Percentiles rank a stretch among this genome's conserved stretches.
phyloP scores from a whole-genome alignment of 2,113 vertebrate species.

The Elephas maximus region DNA sequence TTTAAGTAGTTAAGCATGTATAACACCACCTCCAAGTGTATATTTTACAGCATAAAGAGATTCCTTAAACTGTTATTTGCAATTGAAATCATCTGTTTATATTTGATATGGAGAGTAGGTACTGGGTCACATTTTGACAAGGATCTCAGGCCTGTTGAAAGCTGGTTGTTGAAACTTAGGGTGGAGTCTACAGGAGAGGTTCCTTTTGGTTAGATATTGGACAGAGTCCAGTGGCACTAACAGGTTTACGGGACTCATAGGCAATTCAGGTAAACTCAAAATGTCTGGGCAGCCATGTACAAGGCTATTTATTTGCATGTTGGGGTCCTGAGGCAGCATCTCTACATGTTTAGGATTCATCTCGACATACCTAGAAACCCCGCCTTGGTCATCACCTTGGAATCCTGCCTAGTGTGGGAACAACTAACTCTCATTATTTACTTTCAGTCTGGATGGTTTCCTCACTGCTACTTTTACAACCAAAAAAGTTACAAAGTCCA shows the following conservation, averaged over 20 bases:
- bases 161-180: conserved; percentile 15
- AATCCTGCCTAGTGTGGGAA: neutral
- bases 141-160: conserved; percentile 55
- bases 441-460: conserved; percentile 25
- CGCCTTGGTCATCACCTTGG: neutral
- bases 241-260: conserved; percentile 39
- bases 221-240: neutral
- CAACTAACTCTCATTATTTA: neutral
- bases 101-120: neutral
- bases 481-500: neutral
- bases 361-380: neutral
- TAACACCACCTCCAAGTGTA: neutral
- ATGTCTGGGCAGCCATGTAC: neutral
- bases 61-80: neutral
- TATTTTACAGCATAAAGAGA: conserved; percentile 34
- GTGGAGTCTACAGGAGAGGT: neutral
- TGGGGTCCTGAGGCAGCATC: neutral
- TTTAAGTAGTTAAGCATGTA: conserved; percentile 31
- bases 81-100: neutral
- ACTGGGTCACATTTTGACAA: neutral
- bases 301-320: neutral
- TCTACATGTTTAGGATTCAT: neutral
- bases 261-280: conserved; percentile 24
- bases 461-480: conserved; percentile 42
- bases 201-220: conserved; percentile 7